Evolutionary conservation across 2,888 invertebrate species (phyloP), one percentile per base, ranked within the genome.

Genomic region (Apodemia duryi): DNA sequence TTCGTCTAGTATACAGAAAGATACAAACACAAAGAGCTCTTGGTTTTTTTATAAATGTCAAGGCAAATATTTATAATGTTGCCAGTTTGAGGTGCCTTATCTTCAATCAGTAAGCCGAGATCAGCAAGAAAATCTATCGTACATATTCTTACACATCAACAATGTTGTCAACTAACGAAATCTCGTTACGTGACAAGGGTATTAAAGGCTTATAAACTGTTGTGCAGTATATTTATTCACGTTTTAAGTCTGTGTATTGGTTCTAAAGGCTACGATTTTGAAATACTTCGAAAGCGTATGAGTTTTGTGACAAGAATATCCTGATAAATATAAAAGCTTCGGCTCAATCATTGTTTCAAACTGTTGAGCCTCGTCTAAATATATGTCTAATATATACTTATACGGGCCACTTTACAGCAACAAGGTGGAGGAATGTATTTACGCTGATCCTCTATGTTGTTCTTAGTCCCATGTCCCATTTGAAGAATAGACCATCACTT

Each of bases 61-160:
- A 54, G 54, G 54, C 28, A 54, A 54, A 54, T 54, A 54, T 54
- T 54, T 54, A 54, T 54, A 29, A 54, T 54, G 54, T 54, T 54
- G 54, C 54, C 54, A 54, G 54, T 54, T 21, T 28, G 60, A 61
- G 54, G 62, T 63, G 49, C 49, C 46, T 80, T 83, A 86, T 86
- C 85, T 77, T 68, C 70, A 71, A 85, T 84, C 79, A 76, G 73
- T 73, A 74, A 78, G 74, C 72, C 71, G 73, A 82, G 77, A 82
- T 84, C 81, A 80, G 82, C 80, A 81, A 78, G 83, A 81, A 86
- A 85, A 85, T 84, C 79, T 74, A 73, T 71, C 68, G 71, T 68
- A 66, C 66, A 65, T 70, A 69, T 65, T 65, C 66, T 67, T 66
- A 70, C 66, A 75, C 76, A 83, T 84, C 81, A 81, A 81, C 81